These are phyloP conservation scores for Lethenteron reissneri DNA, from an alignment of 2,113 vertebrate species.

Conservation along the genomic window DNA sequence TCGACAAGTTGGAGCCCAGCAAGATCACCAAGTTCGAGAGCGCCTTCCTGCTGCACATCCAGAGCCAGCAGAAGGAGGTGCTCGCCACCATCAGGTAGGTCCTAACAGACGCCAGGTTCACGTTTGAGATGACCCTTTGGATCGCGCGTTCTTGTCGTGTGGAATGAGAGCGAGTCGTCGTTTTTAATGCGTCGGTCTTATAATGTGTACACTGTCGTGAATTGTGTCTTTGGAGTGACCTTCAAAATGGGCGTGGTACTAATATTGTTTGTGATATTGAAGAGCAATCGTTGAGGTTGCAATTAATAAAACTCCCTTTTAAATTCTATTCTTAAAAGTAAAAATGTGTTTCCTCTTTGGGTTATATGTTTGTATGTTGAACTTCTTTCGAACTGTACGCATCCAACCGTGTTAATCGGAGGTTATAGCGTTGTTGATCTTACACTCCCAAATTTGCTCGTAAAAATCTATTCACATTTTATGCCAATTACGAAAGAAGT, in stretches of 20 bases:
- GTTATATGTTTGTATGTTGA: too few species aligned
- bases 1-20: conserved; percentile 92
- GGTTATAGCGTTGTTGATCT: too few species aligned
- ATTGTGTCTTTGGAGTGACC: neutral
- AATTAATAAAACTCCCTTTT: too few species aligned
- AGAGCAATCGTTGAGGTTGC: too few species aligned
- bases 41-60: conserved; percentile 62
- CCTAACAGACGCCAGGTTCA: neutral
- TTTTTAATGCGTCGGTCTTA: neutral
- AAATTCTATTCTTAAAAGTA: too few species aligned
- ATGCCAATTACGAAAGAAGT: neutral
- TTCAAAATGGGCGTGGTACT: too few species aligned
- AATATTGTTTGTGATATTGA: too few species aligned
- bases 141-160: neutral
- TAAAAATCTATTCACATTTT: too few species aligned
- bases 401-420: too few species aligned
- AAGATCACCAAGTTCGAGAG: conserved; percentile 92
- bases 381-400: too few species aligned
- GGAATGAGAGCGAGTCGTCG: neutral
- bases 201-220: neutral
- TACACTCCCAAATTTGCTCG: too few species aligned
- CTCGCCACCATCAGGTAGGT: conserved; percentile 48
- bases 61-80: conserved; percentile 64
- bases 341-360: too few species aligned
- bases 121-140: neutral